Percentiles rank a stretch among this genome's conserved stretches.
Conservation (phyloP, 2,797 vertebrate genomes). For the Triplophysa bombifrons region DNA sequence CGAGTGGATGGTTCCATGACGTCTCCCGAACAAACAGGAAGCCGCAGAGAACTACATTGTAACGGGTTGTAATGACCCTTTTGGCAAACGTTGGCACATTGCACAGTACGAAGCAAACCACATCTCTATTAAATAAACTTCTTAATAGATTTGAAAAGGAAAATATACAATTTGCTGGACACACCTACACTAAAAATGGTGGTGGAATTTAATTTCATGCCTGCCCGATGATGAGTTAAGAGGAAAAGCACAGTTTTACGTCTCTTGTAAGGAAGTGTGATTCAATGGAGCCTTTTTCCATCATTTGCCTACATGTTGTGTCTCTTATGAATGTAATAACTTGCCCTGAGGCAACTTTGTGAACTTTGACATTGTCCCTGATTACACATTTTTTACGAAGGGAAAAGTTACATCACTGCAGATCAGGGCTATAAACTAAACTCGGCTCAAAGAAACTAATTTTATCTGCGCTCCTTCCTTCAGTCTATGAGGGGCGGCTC, state of each 20-base stretch:
- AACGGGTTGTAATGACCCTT: neutral
- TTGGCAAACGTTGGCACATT: constrained; percentile 46
- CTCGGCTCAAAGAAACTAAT: constrained; percentile 60
- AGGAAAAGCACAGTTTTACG: constrained; percentile 53
- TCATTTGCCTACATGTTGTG: constrained; percentile 15
- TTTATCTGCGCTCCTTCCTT: constrained; percentile 42
- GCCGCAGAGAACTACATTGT: neutral
- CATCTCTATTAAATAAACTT: constrained; percentile 32
- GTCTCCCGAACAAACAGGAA: neutral
- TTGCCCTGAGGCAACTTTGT: neutral
- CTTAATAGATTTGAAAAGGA: constrained; percentile 6
- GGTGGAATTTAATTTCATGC: neutral
- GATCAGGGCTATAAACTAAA: constrained; percentile 61
- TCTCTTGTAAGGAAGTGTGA: constrained; percentile 43
- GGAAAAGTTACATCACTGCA: constrained; percentile 64
- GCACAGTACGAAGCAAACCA: constrained; percentile 29
- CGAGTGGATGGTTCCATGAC: neutral
- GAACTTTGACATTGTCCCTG: neutral
- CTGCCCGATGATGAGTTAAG: constrained; percentile 18
- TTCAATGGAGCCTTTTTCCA: constrained; percentile 32
- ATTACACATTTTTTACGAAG: neutral
- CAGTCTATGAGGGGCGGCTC: constrained; percentile 15
- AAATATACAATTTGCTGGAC: constrained; percentile 3
- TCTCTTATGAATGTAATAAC: constrained; percentile 26
- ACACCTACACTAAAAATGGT: neutral